A percentile compares a stretch with the other conserved stretches of the same genome.
Conservation (phyloP, 30 jellyfish, hydroid and myxozoan species). For the Hydractinia echinata region DNA sequence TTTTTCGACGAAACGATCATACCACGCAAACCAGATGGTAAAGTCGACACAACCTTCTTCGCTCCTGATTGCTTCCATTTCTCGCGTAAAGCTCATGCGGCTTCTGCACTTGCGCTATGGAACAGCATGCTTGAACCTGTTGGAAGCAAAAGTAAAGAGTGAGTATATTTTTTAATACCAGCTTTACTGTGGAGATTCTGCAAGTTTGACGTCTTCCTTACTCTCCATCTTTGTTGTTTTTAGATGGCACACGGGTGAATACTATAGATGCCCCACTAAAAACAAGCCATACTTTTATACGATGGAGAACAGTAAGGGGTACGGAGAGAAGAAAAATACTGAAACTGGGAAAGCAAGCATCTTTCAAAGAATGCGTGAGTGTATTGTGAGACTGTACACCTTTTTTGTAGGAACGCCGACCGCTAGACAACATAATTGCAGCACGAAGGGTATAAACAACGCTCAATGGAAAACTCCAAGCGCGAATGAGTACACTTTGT, state of each 20-base stretch:
- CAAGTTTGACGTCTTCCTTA: background rate
- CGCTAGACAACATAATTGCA: no score
- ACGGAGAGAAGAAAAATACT: no score
- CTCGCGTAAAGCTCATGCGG: conserved; percentile 72
- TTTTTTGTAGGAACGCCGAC: no score
- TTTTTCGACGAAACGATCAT: conserved; percentile 56
- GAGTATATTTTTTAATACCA: background rate
- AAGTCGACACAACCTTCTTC: conserved; percentile 59
- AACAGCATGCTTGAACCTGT: conserved; percentile 83
- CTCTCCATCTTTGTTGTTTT: background rate
- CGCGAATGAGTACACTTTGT: no score
- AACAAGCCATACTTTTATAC: conserved; percentile 66
- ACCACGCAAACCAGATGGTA: conserved; percentile 61
- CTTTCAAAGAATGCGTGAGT: no score
- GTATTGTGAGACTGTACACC: no score
- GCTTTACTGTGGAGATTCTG: background rate
- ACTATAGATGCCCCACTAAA: conserved; percentile 54
- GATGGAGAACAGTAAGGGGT: conserved; percentile 39
- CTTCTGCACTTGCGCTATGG: conserved; percentile 88
- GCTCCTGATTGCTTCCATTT: conserved; percentile 92
- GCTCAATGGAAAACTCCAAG: no score
- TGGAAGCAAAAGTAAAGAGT: conserved; percentile 60
- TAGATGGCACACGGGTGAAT: conserved; percentile 65
- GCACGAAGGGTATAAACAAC: no score
- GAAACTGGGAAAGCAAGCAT: no score